Evolutionary conservation across 1,140 invertebrate species (phyloP), one percentile per base, ranked within the genome.

Genomic region (Copidosoma floridanum): DNA sequence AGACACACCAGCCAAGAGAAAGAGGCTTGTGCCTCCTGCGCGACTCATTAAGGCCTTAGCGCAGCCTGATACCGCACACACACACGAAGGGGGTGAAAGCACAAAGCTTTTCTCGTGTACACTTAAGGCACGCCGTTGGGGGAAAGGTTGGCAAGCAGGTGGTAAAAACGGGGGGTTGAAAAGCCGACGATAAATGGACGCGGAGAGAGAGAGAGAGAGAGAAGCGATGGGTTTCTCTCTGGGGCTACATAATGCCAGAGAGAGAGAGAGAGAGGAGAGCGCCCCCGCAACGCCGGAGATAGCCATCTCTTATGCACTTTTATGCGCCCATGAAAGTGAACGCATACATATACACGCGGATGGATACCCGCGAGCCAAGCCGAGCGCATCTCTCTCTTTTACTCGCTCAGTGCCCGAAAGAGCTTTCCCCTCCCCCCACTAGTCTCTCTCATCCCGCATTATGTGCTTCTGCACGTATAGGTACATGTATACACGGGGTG

Each of bases 261-360:
- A 63, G 69, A n/a, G n/a, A n/a, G n/a, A n/a, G n/a, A 66, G 68
- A 71, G 68, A 68, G 65, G 62, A 71, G 62, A 65, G 43, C 14
- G 21, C 41, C 69, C 71, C 62, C 66, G 72, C 68, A 69, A 61
- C 60, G 69, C 66, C 63, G 53, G 65, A 72, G 74, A 77, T 78
- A 75, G 75, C 68, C 68, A 77, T 76, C 76, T 79, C 72, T 77
- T 76, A 73, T 78, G 74, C 74, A 76, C 76, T 77, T 78, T 79
- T 77, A 76, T 77, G 64, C 68, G 68, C 70, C 68, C 66, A n/a
- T n/a, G 53, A 37, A 40, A 52, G 40, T 37, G 26, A 55, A 40
- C 51, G 20, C 27, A 44, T 20, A 24, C 16, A 35, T n/a, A n/a
- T n/a, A n/a, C n/a, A n/a, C n/a, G n/a, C n/a, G n/a, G n/a, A n/a